Base-by-base conservation (phyloP, 2,797 vertebrate species). In the Ispidina lecontei region DNA sequence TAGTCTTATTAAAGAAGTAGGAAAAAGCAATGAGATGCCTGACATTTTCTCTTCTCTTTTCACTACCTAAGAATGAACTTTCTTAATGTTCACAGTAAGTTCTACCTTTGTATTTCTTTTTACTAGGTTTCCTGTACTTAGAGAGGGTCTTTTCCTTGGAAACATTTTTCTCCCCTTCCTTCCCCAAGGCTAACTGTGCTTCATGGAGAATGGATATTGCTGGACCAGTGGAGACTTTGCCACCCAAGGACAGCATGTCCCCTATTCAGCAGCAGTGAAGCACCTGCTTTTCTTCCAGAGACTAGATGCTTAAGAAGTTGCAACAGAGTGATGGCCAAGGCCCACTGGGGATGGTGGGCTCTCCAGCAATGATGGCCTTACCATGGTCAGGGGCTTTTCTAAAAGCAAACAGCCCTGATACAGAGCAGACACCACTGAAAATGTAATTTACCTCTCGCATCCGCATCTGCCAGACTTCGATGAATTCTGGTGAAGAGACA, bases 391-490 rank as follows among this genome's bases (percentile, higher is more conserved):
- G 23, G 41, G 26, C 16, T 86, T 84, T 46, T 56, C 70, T 64
- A 26, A 49, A 76, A 70, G 74, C 23, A 81, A 59, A 72, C 22
- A 67, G 72, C 31, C 46, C 49, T 58, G 37, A 71, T 2, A 26
- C 4, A 70, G 64, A 86, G 78, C 29, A 68, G 46, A 7, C 64
- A 20, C 6, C 33, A 35, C 77, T 47, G 46, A 76, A 86, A 90
- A 86, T 21, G 35, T 12, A 59, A 74, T 2, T 21, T 97, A 99
- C 99, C 97, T 99, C 98, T 97, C 98, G 97, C 94, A 99, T 98
- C 70, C 99, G 98, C 78, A 97, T 98, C 96, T 99, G 99, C 99
- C 99, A 99, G 63, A 99, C 97, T 18, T 99, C 97, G 0, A 86
- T 98, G 89, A 98, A 99, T 26, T 98, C 98, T 7, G 98, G 93